phyloP scores from a whole-genome alignment of 1,140 invertebrate species.

The Phocides pigmalion region DNA sequence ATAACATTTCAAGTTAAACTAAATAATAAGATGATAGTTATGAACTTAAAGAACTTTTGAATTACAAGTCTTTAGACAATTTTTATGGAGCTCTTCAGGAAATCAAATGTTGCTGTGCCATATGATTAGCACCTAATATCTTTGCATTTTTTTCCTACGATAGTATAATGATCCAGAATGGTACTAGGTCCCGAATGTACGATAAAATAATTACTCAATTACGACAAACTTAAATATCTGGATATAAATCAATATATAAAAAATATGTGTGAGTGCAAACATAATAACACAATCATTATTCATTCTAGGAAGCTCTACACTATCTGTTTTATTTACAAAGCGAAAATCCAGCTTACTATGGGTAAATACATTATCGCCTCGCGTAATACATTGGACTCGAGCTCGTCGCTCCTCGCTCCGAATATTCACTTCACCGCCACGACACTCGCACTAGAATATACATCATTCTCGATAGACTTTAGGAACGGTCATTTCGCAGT shows the following conservation, averaged over 20 bases:
- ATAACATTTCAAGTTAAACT: no score
- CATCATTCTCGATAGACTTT: conserved; percentile 6
- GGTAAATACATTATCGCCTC: conserved; percentile 22
- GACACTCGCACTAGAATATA: conserved; percentile 5
- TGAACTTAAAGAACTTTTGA: no score
- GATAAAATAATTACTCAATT: conserved; percentile 8
- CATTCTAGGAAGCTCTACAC: conserved; percentile 38
- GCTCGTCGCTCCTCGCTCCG: neutral
- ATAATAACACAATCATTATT: conserved; percentile 8
- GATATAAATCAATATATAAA: conserved; percentile 1
- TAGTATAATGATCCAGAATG: neutral
- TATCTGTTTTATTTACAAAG: conserved; percentile 43
- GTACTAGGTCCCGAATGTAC: conserved; percentile 8
- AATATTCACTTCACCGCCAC: conserved; percentile 11
- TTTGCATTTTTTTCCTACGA: neutral
- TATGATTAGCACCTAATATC: neutral
- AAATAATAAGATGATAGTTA: no score
- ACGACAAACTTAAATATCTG: neutral
- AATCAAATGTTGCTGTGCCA: neutral
- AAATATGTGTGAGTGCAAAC: conserved; percentile 21
- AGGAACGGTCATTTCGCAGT: conserved; percentile 18
- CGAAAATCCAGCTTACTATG: conserved; percentile 21
- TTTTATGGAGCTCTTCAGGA: neutral
- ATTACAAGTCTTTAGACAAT: neutral
- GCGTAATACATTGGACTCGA: neutral